Evolutionary conservation across 2,888 invertebrate genomes (phyloP).

Genomic region (Cheilosia variabilis): DNA sequence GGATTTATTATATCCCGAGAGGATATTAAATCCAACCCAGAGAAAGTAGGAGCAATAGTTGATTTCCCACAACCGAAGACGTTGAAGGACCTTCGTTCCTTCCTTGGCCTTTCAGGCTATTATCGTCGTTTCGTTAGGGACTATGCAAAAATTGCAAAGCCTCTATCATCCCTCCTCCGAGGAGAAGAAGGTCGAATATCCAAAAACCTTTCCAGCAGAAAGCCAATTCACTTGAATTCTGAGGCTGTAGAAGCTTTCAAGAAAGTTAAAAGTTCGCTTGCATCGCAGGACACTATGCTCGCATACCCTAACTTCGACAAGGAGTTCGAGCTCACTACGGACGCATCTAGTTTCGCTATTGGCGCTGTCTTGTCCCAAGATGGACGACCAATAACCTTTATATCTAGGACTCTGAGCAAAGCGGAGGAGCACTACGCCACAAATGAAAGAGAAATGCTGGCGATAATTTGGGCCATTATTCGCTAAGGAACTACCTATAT

Average conservation of each 20-base stretch:
- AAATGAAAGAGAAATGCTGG: not conserved
- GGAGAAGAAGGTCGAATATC: conserved; percentile 29
- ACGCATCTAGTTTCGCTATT: not conserved
- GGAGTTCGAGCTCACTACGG: conserved; percentile 27
- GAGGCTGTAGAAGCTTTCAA: conserved; percentile 4
- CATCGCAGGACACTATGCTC: conserved; percentile 19
- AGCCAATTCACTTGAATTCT: conserved; percentile 7
- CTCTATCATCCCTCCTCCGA: too few relatives aligned
- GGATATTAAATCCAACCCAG: too few relatives aligned
- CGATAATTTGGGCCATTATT: conserved; percentile 7
- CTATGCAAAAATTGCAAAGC: too few relatives aligned
- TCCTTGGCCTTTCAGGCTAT: too few relatives aligned
- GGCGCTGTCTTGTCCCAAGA: not conserved
- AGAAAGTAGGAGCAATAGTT: not conserved
- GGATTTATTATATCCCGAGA: too few relatives aligned
- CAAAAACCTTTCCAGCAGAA: conserved; percentile 30
- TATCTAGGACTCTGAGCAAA: conserved; percentile 24
- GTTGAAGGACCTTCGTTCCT: not conserved
- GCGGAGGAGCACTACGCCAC: conserved; percentile 16
- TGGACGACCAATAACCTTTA: conserved; percentile 8
- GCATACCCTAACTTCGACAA: conserved; percentile 24
- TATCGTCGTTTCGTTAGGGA: too few relatives aligned
- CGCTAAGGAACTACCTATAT: conserved; percentile 8
- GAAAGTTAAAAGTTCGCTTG: conserved; percentile 10
- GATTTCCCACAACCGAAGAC: conserved; percentile 27